Evolutionary conservation across 2,113 vertebrate genomes (phyloP), one percentile per base, ranked within the genome.

Genomic region (Chroicocephalus ridibundus): DNA sequence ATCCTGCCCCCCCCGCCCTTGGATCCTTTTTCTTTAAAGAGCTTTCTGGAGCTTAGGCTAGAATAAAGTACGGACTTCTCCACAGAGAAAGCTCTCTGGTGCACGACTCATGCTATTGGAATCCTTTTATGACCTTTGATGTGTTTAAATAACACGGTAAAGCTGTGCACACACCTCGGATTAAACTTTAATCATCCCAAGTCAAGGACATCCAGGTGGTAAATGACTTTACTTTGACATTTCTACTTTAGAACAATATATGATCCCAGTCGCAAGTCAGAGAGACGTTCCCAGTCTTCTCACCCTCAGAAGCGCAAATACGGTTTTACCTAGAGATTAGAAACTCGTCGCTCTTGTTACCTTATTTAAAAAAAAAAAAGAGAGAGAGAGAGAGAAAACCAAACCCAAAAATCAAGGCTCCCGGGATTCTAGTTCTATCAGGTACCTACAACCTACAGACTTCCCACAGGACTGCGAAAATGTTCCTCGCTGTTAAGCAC

Each of bases 141-240:
- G 95, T 98, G 95, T 98, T 98, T 97, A 98, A 98, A 97, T 97
- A 98, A 98, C 97, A 93, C 62, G 79, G 98, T 81, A 90, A 97
- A 97, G 86, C 97, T 96, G 96, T 97, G 96, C 96, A 97, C 98
- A 98, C 97, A 98, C 96, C 97, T 97, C 90, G 96, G 97, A 98
- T 98, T 98, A 98, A 98, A 98, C 97, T 98, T 98, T 98, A 98
- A 98, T 98, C 98, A 93, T 95, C 96, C 96, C 92, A 94, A 97
- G 97, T 96, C 98, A 98, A 98, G 98, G 98, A 98, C 98, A 90
- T 82, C 92, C 97, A 97, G 98, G 98, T 98, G 98, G 98, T 98
- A 98, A 98, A 98, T 46, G 65, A 93, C 94, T 98, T 98, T 97
- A 96, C 97, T 98, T 96, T 86, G 94, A 96, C 90, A 87, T 98